A percentile compares a stretch with the other conserved stretches of the same genome.
These are phyloP conservation scores for Scotopteryx bipunctaria DNA, from an alignment of 2,888 invertebrate genomes.

Conservation along the genomic window DNA sequence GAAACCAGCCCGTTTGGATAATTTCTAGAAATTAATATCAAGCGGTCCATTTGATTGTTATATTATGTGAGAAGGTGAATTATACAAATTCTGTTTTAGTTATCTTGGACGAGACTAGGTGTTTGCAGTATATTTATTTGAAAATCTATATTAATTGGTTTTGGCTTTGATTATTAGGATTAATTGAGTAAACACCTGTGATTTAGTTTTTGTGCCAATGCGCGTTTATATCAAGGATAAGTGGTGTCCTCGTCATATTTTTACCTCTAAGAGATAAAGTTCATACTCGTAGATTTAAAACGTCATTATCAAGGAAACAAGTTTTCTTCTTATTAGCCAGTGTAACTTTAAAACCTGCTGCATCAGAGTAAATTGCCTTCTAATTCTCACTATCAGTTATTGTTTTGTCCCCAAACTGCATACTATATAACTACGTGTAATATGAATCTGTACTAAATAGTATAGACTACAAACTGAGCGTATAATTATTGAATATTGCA, in stretches of 20 bases:
- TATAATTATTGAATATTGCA: background rate
- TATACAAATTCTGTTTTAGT: too few species aligned
- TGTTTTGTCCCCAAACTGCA: too few species aligned
- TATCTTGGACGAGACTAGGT: background rate
- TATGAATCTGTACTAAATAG: background rate
- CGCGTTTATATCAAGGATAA: conserved; percentile 22
- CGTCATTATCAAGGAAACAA: too few species aligned
- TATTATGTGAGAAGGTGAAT: too few species aligned
- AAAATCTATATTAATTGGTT: conserved; percentile 12
- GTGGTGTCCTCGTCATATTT: background rate
- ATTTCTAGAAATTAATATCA: too few species aligned
- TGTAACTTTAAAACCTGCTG: too few species aligned
- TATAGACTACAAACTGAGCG: background rate
- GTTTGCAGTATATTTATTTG: conserved; percentile 1
- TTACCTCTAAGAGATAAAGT: background rate
- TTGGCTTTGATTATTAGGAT: conserved; percentile 6
- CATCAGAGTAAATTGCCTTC: too few species aligned
- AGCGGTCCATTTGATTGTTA: too few species aligned
- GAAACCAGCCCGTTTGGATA: too few species aligned
- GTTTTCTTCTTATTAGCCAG: too few species aligned
- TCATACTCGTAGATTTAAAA: background rate
- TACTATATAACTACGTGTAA: too few species aligned
- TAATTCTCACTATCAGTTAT: too few species aligned
- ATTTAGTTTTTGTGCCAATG: conserved; percentile 27
- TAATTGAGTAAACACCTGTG: conserved; percentile 13